Percentiles rank a stretch among this genome's conserved stretches.
Evolutionary conservation across 2,888 invertebrate genomes (phyloP).

Genomic region (Chalcis sispes): DNA sequence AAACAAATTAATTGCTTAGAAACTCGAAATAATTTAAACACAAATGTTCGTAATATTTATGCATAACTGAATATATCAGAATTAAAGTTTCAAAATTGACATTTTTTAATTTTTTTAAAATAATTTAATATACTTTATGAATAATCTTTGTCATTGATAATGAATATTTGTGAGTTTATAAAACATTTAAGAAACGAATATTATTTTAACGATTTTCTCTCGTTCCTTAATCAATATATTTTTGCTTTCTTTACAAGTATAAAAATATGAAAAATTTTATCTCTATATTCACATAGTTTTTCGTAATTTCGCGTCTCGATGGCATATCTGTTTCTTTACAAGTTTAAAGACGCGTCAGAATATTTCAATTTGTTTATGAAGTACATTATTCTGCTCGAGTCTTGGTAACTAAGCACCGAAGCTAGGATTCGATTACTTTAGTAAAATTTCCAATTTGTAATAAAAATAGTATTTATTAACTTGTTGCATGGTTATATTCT

Average conservation of each 20-base stretch:
- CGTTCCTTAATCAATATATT: conserved; percentile 41
- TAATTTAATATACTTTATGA: neutral
- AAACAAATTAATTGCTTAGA: conserved; percentile 26
- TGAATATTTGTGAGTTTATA: conserved; percentile 30
- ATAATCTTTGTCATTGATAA: conserved; percentile 2
- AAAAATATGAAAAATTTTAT: conserved; percentile 56
- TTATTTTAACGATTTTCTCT: conserved; percentile 26
- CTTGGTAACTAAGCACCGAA: conserved; percentile 59
- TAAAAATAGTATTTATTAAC: conserved; percentile 25
- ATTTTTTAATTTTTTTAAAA: too few relatives aligned
- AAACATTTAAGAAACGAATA: conserved; percentile 17
- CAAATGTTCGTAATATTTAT: conserved; percentile 27
- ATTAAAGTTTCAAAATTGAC: too few relatives aligned
- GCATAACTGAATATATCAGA: conserved; percentile 26
- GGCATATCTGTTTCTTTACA: conserved; percentile 42
- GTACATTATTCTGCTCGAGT: conserved; percentile 56
- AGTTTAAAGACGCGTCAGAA: conserved; percentile 50
- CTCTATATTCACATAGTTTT: conserved; percentile 52
- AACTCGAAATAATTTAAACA: conserved; percentile 45
- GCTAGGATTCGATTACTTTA: conserved; percentile 53
- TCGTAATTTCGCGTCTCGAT: conserved; percentile 48
- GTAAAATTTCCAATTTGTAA: conserved; percentile 18
- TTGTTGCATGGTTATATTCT: conserved; percentile 27
- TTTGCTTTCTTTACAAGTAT: conserved; percentile 49
- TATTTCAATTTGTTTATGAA: conserved; percentile 49